Conservation (phyloP, 2,113 vertebrate species). For the Cichladusa arquata region DNA sequence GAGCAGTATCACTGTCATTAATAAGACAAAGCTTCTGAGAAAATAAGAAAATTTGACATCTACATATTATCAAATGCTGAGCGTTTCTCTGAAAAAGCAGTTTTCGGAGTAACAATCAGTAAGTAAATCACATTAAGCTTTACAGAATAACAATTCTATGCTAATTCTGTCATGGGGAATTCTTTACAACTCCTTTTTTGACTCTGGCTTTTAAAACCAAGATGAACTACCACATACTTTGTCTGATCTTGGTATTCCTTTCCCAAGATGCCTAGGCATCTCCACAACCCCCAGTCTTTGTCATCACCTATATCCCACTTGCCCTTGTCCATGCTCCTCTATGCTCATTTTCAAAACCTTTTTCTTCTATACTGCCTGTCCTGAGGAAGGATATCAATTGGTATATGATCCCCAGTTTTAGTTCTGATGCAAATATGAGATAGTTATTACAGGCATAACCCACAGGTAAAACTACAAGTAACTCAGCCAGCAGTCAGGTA, state of each 20-base stretch:
- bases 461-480: neutral
- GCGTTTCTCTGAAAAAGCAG: neutral
- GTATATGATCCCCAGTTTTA: neutral
- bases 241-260: neutral
- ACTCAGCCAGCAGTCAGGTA: neutral
- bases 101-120: neutral
- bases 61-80: neutral
- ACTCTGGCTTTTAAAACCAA: neutral
- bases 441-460: neutral
- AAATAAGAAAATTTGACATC: neutral
- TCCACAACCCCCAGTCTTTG: neutral
- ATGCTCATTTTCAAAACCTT: neutral
- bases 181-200: neutral
- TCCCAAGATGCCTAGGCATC: neutral
- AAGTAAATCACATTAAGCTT: neutral
- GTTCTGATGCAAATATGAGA: neutral
- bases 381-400: neutral
- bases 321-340: neutral
- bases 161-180: neutral
- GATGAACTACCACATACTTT: neutral
- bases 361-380: neutral
- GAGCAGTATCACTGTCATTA: neutral
- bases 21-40: neutral
- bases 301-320: neutral
- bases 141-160: neutral